Percentiles rank a stretch among this genome's conserved stretches.
These are phyloP conservation scores for Sardinella longiceps DNA, from an alignment of 2,797 vertebrate species.

Conservation along the genomic window DNA sequence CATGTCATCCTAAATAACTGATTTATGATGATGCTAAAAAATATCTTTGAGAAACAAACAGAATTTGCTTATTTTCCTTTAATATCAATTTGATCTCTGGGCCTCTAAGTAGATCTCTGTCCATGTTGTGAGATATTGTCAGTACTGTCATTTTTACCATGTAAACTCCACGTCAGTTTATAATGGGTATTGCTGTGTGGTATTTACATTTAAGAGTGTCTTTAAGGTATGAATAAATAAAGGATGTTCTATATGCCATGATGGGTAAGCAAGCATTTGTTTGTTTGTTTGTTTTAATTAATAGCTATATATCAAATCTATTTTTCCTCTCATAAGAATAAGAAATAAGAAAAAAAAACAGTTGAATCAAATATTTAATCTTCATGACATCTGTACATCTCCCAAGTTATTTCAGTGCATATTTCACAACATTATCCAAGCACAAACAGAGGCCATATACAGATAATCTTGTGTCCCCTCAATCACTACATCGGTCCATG, in stretches of 20 bases:
- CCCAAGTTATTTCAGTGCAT: conserved; percentile 5
- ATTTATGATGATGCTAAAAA: background rate
- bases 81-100: background rate
- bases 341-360: too few species aligned
- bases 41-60: background rate
- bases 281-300: too few species aligned
- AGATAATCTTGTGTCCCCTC: background rate
- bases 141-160: background rate
- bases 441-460: background rate
- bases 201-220: background rate
- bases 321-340: too few species aligned
- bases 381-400: conserved; percentile 17
- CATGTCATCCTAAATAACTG: background rate
- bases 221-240: background rate
- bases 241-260: background rate
- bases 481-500: background rate
- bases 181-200: background rate
- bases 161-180: background rate
- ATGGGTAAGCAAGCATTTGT: too few species aligned
- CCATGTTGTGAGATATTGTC: background rate
- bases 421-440: background rate
- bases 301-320: too few species aligned
- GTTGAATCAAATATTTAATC: background rate
- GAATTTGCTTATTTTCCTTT: background rate
- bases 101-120: too few species aligned